Conservation (phyloP, 2,797 vertebrate species). For the Netta rufina region DNA sequence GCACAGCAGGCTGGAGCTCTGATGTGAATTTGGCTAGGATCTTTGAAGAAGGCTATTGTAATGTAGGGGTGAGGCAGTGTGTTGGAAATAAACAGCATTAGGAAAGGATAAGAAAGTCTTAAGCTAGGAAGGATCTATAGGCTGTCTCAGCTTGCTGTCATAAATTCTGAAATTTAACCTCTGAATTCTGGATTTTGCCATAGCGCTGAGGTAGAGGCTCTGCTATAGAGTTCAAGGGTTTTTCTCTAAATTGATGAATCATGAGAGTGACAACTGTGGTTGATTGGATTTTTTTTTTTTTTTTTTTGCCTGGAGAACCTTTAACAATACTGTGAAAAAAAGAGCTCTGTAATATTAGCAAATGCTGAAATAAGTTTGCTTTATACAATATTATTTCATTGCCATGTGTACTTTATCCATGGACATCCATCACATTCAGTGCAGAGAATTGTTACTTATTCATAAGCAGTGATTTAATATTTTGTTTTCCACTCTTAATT, state of each 20-base stretch:
- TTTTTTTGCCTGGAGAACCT: background rate
- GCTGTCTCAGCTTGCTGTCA: background rate
- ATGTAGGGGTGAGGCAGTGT: background rate
- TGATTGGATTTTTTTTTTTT: background rate
- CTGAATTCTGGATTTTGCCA: background rate
- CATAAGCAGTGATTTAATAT: background rate
- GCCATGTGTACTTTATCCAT: background rate
- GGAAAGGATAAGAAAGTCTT: background rate
- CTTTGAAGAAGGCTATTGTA: background rate
- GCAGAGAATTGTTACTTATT: background rate
- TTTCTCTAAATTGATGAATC: background rate
- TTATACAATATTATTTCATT: background rate
- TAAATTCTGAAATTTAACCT: background rate
- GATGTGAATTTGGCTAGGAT: background rate
- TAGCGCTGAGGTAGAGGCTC: background rate
- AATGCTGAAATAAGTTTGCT: slow-evolving; percentile 7
- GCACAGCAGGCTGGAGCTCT: background rate
- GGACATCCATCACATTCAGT: background rate
- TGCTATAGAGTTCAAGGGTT: background rate
- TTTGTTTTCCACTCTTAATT: background rate
- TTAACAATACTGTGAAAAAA: background rate
- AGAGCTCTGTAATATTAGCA: background rate
- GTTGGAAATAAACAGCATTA: background rate
- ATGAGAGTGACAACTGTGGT: background rate
- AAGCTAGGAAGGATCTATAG: background rate